Percentiles rank a stretch among this genome's conserved stretches.
Conservation (phyloP, 2,113 vertebrate genomes). For the Siphamia tubifer region DNA sequence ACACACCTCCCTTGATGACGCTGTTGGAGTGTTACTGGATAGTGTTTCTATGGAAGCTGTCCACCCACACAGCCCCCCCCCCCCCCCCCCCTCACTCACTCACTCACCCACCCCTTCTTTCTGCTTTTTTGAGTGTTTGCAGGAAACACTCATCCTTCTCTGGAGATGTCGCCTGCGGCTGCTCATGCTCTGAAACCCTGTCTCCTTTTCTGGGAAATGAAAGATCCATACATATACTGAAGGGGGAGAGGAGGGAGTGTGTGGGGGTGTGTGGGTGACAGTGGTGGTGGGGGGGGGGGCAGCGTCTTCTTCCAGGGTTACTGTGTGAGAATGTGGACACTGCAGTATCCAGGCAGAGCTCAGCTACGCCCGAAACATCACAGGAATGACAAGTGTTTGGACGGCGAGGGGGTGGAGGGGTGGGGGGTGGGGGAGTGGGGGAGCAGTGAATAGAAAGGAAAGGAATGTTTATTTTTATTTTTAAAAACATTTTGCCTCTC, state of each 20-base stretch:
- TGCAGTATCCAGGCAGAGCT: slow-evolving; percentile 71
- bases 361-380: slow-evolving; percentile 60
- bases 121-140: slow-evolving; percentile 69
- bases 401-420: slow-evolving; percentile 36
- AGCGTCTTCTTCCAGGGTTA: slow-evolving; percentile 42
- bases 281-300: not conserved
- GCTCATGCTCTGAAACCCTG: slow-evolving; percentile 70
- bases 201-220: slow-evolving; percentile 71
- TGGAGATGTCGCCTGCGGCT: slow-evolving; percentile 71
- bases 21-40: slow-evolving; percentile 67
- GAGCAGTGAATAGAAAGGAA: slow-evolving; percentile 50
- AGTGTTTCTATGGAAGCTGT: slow-evolving; percentile 72
- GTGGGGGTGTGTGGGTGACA: not conserved
- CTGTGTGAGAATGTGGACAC: slow-evolving; percentile 53
- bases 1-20: slow-evolving; percentile 68
- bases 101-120: slow-evolving; percentile 26
- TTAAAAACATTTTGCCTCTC: no score
- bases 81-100: slow-evolving; percentile 21
- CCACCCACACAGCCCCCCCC: slow-evolving; percentile 40
- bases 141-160: slow-evolving; percentile 74
- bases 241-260: not conserved
- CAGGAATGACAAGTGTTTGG: slow-evolving; percentile 64
- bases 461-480: slow-evolving; percentile 60
- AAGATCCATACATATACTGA: slow-evolving; percentile 45
- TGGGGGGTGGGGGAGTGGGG: slow-evolving; percentile 16